Base-by-base conservation (phyloP, 2,888 invertebrate genomes). In the Diabrotica balteata region DNA sequence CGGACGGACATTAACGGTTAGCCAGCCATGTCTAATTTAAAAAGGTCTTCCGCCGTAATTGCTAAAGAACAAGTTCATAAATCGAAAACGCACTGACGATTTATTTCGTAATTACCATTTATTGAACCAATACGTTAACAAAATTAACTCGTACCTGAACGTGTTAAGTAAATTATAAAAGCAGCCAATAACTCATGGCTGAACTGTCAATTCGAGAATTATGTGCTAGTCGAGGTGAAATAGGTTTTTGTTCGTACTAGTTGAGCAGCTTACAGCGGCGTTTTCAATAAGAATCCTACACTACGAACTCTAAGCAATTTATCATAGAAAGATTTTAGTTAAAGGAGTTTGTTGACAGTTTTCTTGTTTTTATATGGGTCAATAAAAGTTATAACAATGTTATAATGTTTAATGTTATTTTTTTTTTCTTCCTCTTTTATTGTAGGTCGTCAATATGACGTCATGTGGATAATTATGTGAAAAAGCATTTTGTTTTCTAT, bases 151-250 rank as follows among this genome's bases (percentile, higher is more conserved):
- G 51, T 71, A 73, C 64, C 60, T 59, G 55, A 67, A 66, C 67
- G 71, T 67, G 70, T 67, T 71, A 71, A 71, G 71, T 73, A 71
- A 73, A 73, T 73, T 73, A 73, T 67, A 68, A 64, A 63, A 67
- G 54, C 47, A 54, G 44, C 57, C 62, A 47, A 67, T 73, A 71
- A 71, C 22, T 73, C 73, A 71, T 53, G 67, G 59, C 53, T 43
- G 8, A 52, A 65, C 69, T 71, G 73, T 71, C 71, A 69, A 68
- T 73, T 70, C 11, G 55, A 59, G 71, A 71, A 67, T 71, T 70
- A 73, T 73, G 71, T 68, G 62, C 67, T 46, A 43, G 63, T 50
- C 32, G 17, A 22, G 8, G 32, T 32, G 47, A 22, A 17, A n/a
- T 22, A n/a, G 32, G 32, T 32, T 32, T 32, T 32, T 32, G 32